Percentiles rank a stretch among this genome's conserved stretches.
phyloP scores from a whole-genome alignment of 2,888 invertebrate genomes.

The Lingula anatina region DNA sequence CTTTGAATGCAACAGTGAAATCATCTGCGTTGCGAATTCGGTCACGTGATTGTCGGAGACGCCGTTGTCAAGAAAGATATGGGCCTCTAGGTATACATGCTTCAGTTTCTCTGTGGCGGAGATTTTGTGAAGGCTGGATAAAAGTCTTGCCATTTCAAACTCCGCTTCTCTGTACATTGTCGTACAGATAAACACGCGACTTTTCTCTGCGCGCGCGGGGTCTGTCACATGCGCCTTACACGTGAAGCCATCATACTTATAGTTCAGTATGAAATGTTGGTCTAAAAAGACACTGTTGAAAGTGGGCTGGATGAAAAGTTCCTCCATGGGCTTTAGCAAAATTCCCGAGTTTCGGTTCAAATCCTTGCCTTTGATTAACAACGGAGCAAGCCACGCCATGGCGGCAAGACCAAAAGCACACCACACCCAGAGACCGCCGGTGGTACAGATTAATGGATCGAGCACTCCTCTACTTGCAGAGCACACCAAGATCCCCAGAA shows the following conservation, averaged over 20 bases:
- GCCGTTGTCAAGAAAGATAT: constrained; percentile 35
- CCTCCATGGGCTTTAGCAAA: constrained; percentile 19
- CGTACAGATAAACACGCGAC: constrained; percentile 29
- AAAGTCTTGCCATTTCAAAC: constrained; percentile 30
- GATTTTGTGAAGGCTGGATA: constrained; percentile 22
- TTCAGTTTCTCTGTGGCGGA: constrained; percentile 16
- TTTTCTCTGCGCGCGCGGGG: constrained; percentile 1
- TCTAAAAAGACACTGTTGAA: constrained; percentile 22
- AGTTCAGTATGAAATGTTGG: constrained; percentile 18
- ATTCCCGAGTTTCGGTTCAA: constrained; percentile 9
- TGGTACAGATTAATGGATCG: constrained; percentile 7
- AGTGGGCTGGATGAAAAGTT: constrained; percentile 15
- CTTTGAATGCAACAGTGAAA: constrained; percentile 20
- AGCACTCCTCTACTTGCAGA: constrained; percentile 2
- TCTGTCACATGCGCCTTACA: background rate
- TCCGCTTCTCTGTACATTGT: constrained; percentile 39
- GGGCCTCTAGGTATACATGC: constrained; percentile 25
- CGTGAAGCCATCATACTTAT: constrained; percentile 15
- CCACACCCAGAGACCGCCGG: constrained; percentile 15
- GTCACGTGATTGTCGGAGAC: constrained; percentile 19
- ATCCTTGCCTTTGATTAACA: constrained; percentile 9
- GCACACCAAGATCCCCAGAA: constrained; percentile 12
- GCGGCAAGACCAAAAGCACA: constrained; percentile 16
- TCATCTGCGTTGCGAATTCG: constrained; percentile 29
- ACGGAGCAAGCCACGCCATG: constrained; percentile 17